Evolutionary conservation across 2,113 vertebrate species (phyloP).

Genomic region (Eolophus roseicapilla): DNA sequence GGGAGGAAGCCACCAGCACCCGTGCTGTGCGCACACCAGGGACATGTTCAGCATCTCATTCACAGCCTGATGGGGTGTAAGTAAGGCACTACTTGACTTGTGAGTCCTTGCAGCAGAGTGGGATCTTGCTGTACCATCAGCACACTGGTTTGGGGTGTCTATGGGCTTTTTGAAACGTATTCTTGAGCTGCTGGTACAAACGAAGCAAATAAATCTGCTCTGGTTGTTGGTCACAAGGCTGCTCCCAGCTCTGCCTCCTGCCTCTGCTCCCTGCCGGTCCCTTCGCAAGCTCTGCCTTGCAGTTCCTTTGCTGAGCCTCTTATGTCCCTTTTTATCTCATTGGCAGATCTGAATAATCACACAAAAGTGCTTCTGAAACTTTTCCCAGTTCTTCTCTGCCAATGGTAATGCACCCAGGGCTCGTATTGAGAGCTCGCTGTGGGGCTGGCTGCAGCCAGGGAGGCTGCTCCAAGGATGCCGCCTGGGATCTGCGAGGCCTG

Average conservation of each 20-base stretch:
- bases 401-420: fast-evolving
- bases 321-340: background rate
- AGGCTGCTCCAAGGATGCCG: background rate
- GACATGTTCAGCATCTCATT: fast-evolving
- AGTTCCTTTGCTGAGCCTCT: background rate
- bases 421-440: background rate
- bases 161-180: fast-evolving
- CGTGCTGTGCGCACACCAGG: background rate
- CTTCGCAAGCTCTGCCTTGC: background rate
- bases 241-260: background rate
- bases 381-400: background rate
- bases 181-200: background rate
- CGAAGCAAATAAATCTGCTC: background rate
- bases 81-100: fast-evolving
- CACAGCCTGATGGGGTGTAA: background rate
- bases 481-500: no score
- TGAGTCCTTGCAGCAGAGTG: background rate
- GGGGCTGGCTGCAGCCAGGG: background rate
- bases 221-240: background rate
- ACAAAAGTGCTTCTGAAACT: background rate
- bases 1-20: background rate
- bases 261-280: background rate
- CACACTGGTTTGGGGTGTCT: background rate
- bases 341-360: background rate
- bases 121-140: background rate